Percentiles rank a stretch among this genome's conserved stretches.
Evolutionary conservation across 2,888 invertebrate species (phyloP).

Genomic region (Chrysodeixis includens): DNA sequence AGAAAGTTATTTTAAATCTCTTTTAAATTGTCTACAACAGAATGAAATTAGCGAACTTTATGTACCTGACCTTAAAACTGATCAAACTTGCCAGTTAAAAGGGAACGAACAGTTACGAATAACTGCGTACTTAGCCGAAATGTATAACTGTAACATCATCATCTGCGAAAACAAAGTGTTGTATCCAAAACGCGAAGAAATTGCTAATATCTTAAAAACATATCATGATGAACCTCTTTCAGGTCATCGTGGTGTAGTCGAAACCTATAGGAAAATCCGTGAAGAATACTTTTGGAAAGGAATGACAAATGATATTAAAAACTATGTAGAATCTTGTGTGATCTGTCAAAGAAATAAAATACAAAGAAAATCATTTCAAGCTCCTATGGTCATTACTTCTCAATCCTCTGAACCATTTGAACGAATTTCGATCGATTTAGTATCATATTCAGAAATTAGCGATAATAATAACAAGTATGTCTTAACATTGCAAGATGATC

Average conservation of each 20-base stretch:
- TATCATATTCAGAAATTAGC: conserved; percentile 64
- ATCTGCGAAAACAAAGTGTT: conserved; percentile 58
- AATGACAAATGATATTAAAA: conserved; percentile 62
- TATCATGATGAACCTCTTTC: conserved; percentile 62
- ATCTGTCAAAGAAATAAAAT: conserved; percentile 62
- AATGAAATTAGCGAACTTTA: conserved; percentile 43
- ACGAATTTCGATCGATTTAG: conserved; percentile 63
- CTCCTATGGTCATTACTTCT: conserved; percentile 66
- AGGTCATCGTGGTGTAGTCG: conserved; percentile 61
- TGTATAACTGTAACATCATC: conserved; percentile 53
- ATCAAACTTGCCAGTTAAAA: conserved; percentile 30
- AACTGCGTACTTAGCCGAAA: conserved; percentile 58
- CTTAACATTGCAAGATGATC: too few species aligned
- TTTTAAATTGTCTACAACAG: conserved; percentile 55
- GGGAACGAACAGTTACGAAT: conserved; percentile 54
- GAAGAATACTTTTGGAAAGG: conserved; percentile 63
- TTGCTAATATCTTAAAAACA: conserved; percentile 58
- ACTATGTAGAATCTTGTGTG: conserved; percentile 55
- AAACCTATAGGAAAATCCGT: conserved; percentile 61
- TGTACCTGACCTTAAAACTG: conserved; percentile 57
- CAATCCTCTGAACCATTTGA: conserved; percentile 63
- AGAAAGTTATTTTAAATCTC: conserved; percentile 63
- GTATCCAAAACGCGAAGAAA: conserved; percentile 52
- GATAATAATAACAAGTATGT: conserved; percentile 60
- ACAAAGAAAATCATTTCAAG: conserved; percentile 59